These are phyloP conservation scores for Erebia aethiops DNA, from an alignment of 2,888 invertebrate genomes.

Conservation along the genomic window DNA sequence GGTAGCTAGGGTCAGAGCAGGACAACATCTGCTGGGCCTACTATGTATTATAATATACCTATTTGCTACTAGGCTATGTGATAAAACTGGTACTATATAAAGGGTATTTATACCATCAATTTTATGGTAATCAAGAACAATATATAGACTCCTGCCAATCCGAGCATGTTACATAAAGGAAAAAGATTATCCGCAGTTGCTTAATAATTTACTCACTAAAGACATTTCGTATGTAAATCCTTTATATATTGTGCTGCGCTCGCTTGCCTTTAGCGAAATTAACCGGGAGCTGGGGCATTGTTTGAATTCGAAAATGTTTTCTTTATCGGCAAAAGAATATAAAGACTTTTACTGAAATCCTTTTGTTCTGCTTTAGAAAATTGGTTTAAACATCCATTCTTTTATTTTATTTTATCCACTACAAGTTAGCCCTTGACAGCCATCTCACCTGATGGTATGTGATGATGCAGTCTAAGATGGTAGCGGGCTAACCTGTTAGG, in stretches of 20 bases:
- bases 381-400: background rate
- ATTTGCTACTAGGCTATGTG: background rate
- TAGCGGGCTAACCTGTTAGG: too few relatives aligned
- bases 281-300: background rate
- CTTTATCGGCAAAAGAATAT: background rate
- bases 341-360: background rate
- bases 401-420: too few relatives aligned
- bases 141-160: background rate
- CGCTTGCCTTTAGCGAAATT: slow-evolving; percentile 9
- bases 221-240: slow-evolving; percentile 19
- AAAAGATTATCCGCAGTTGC: slow-evolving; percentile 1
- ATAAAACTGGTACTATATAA: too few relatives aligned
- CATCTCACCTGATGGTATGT: too few relatives aligned
- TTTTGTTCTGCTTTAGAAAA: background rate
- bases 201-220: slow-evolving; percentile 28
- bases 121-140: background rate
- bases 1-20: too few relatives aligned
- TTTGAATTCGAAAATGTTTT: slow-evolving; percentile 8
- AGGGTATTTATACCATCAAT: background rate
- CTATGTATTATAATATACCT: background rate
- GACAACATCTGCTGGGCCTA: too few relatives aligned
- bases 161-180: background rate
- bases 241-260: slow-evolving; percentile 1
- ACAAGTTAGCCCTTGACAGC: too few relatives aligned
- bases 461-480: too few relatives aligned